Evolutionary conservation across 2,113 vertebrate species (phyloP), one percentile per base, ranked within the genome.

Genomic region (Paraplagusia blochii): DNA sequence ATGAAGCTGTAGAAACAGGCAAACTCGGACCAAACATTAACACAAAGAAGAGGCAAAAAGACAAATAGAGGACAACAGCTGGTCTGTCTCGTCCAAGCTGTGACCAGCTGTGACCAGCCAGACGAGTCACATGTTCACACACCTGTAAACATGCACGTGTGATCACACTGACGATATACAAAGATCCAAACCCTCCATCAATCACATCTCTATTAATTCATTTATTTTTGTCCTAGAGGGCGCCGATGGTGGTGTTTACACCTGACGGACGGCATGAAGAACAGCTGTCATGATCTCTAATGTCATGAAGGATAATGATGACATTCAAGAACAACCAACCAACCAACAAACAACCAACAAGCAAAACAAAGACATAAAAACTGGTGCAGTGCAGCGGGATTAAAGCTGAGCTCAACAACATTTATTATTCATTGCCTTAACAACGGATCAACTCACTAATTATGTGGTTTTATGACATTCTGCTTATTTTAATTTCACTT

Each of bases 1-100:
- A 42, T 10, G 4, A 45, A 1, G 6, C 4, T 11, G 14, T 4
- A 4, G 10, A 40, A 9, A 11, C 38, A 40, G 38, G 38, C 18
- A 44, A 12, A 49, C 38, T 12, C 10, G 9, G 38, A 11, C 38
- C 11, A 40, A 38, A 40, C 11, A 29, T 6, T 29, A 6, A 29
- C 22, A 29, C 22, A 2, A 13, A 40, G 38, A 13, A 12, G 38
- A 29, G 43, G 36, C 12, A 33, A 13, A 52, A 58, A 12, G 19
- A n/a, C n/a, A 51, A 35, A 33, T 39, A 61, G 40, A 40, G 59
- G 56, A 68, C 67, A 2, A 58, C 39, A 44, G 63, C 67, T 56
- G n/a, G n/a, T 16, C 38, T 13, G 38, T 40, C 38, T 13, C 8
- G 10, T 44, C 35, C 50, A 63, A 40, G 11, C 42, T 58, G 61